Percentiles rank a stretch among this genome's conserved stretches.
Evolutionary conservation across 2,888 invertebrate species (phyloP).

Genomic region (Eupithecia subumbrata): DNA sequence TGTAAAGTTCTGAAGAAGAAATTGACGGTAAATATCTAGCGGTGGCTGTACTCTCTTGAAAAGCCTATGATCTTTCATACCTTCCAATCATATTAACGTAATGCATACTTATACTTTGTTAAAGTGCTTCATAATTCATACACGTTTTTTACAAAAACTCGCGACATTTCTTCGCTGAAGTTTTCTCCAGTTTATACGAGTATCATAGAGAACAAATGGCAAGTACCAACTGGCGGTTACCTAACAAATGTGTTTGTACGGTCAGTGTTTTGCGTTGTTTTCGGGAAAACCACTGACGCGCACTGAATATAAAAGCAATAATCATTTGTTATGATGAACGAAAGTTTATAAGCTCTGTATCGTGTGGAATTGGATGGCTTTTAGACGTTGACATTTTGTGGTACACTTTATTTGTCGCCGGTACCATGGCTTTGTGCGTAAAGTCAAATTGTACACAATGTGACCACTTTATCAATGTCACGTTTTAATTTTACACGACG

Average conservation of each 20-base stretch:
- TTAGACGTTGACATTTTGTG: slow-evolving; percentile 23
- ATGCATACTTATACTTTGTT: background rate
- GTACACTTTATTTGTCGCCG: slow-evolving; percentile 14
- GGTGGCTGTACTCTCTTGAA: background rate
- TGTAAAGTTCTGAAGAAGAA: background rate
- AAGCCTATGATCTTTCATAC: background rate
- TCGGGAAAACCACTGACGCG: slow-evolving; percentile 55
- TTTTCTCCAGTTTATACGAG: background rate
- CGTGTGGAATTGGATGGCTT: slow-evolving; percentile 30
- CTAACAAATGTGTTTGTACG: slow-evolving; percentile 52
- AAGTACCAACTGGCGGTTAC: slow-evolving; percentile 42
- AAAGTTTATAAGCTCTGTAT: slow-evolving; percentile 43
- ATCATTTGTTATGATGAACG: slow-evolving; percentile 56
- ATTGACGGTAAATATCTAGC: background rate
- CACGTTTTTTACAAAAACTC: background rate
- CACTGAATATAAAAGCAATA: slow-evolving; percentile 57
- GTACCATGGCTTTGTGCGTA: slow-evolving; percentile 14
- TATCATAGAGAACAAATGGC: slow-evolving; percentile 40
- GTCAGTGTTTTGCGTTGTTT: slow-evolving; percentile 56
- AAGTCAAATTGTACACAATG: slow-evolving; percentile 12
- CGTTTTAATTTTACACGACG: slow-evolving; percentile 22
- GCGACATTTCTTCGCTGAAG: background rate
- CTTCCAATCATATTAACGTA: background rate
- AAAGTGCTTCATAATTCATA: slow-evolving; percentile 6
- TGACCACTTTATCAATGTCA: slow-evolving; percentile 18